Evolutionary conservation across 2,888 invertebrate genomes (phyloP).

Genomic region (Folsomia candida): DNA sequence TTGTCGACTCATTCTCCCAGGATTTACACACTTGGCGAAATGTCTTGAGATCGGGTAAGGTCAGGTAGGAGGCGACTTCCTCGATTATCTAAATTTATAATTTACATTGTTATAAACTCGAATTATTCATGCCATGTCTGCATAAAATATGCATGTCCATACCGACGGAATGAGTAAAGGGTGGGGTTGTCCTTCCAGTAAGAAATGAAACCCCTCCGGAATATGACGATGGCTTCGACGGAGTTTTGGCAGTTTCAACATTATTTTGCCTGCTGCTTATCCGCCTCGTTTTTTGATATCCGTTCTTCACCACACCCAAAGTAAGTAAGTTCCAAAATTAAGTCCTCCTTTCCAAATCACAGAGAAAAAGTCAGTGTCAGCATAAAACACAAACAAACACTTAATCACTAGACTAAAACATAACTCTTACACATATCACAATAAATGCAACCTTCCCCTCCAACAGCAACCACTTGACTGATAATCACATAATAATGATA

Average conservation of each 20-base stretch:
- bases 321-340: slow-evolving; percentile 13
- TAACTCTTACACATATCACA: neutral
- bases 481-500: neutral
- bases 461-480: neutral
- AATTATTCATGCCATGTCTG: neutral
- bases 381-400: neutral
- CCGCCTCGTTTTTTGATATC: no score
- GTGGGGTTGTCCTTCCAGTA: slow-evolving; percentile 42
- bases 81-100: slow-evolving; percentile 27
- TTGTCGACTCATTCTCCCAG: slow-evolving; percentile 41
- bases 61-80: slow-evolving; percentile 35
- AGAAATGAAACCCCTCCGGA: slow-evolving; percentile 39
- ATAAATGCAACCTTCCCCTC: neutral
- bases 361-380: neutral
- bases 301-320: slow-evolving; percentile 11
- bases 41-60: slow-evolving; percentile 39
- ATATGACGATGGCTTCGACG: slow-evolving; percentile 38
- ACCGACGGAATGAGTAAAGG: slow-evolving; percentile 41
- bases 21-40: slow-evolving; percentile 40
- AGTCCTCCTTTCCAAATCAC: no score
- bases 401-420: neutral
- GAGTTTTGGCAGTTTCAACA: slow-evolving; percentile 11
- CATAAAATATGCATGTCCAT: neutral
- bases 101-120: neutral
- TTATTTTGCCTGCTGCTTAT: no score